Conservation (phyloP, 2,888 invertebrate genomes). For the Tenodera sinensis region DNA sequence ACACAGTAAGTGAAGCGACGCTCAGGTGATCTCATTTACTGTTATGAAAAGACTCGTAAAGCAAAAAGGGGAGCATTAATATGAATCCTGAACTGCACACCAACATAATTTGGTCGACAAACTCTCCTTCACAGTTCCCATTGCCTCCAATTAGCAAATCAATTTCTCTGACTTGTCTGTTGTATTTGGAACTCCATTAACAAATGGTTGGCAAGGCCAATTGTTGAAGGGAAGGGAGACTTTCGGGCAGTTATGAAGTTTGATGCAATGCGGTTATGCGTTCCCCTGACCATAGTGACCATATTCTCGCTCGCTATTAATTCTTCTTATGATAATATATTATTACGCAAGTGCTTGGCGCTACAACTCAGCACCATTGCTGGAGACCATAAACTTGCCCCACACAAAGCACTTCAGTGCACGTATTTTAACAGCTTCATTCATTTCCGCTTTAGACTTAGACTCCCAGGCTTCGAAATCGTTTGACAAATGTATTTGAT, state of each 20-base stretch:
- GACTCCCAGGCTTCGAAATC: no score
- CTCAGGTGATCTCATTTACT: background rate
- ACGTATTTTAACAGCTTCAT: no score
- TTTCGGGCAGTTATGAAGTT: background rate
- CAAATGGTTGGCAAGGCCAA: background rate
- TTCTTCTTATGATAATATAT: background rate
- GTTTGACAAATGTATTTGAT: no score
- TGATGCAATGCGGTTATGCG: background rate
- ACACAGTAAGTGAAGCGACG: no score
- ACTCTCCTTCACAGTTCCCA: background rate
- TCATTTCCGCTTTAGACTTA: no score
- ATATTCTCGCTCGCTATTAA: background rate
- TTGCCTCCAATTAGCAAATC: no score
- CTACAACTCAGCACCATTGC: no score
- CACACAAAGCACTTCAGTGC: no score
- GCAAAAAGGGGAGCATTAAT: background rate
- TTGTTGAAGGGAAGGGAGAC: background rate
- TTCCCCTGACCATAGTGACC: background rate
- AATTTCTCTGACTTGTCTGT: no score
- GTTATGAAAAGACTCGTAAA: background rate
- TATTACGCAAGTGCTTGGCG: no score
- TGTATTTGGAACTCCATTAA: background rate
- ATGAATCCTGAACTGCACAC: background rate
- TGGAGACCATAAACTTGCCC: no score
- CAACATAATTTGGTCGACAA: background rate